These are phyloP conservation scores for Hypothenemus hampei DNA, from an alignment of 1,140 invertebrate species.

Conservation along the genomic window DNA sequence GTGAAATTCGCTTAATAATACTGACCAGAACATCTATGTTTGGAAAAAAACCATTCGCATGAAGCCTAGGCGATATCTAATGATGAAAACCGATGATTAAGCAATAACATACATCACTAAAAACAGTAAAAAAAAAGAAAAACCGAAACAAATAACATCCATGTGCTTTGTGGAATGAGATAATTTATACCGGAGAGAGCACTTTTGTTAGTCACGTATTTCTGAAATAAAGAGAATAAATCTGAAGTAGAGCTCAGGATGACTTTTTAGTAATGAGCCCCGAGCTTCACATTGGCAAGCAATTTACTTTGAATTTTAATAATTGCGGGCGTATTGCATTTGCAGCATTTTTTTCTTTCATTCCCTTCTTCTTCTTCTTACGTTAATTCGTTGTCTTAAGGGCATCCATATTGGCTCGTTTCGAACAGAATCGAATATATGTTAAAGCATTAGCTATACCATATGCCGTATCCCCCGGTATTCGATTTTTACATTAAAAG, in stretches of 20 bases:
- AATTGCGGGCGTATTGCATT: conserved; percentile 17
- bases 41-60: too few species aligned
- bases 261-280: conserved; percentile 26
- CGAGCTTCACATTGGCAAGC: conserved; percentile 21
- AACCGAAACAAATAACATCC: conserved; percentile 12
- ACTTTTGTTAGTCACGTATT: conserved; percentile 26
- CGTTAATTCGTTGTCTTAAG: conserved; percentile 3
- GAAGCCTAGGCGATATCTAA: too few species aligned
- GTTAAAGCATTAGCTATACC: too few species aligned
- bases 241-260: conserved; percentile 21
- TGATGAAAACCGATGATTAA: neutral
- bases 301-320: conserved; percentile 26
- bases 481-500: too few species aligned
- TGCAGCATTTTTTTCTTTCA: conserved; percentile 8
- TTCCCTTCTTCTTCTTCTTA: conserved; percentile 3
- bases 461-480: too few species aligned
- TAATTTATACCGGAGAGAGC: conserved; percentile 18
- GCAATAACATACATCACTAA: neutral
- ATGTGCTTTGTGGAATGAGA: conserved; percentile 19
- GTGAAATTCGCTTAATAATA: too few species aligned
- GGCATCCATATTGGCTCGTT: conserved; percentile 1
- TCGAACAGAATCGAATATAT: too few species aligned
- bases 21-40: too few species aligned
- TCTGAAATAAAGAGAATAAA: conserved; percentile 25
- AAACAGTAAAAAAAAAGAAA: conserved; percentile 18